Percentiles rank a stretch among this genome's conserved stretches.
Conservation (phyloP, 2,113 vertebrate species). For the Trichomycterus rosablanca region DNA sequence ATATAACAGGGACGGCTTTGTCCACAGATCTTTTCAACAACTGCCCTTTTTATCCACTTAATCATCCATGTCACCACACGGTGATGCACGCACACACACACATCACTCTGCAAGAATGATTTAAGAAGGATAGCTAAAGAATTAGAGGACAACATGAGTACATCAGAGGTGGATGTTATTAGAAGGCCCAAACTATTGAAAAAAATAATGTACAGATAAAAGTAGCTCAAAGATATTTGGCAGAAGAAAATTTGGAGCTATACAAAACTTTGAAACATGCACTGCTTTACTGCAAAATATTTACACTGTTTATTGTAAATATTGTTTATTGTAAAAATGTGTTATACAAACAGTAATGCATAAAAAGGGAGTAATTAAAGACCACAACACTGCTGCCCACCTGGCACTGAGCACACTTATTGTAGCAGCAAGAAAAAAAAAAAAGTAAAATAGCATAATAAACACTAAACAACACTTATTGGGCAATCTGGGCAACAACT, state of each 20-base stretch:
- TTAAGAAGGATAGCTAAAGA: conserved; percentile 31
- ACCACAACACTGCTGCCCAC: no score
- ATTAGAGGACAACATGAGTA: conserved; percentile 50
- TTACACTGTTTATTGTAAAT: no score
- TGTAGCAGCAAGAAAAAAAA: no score
- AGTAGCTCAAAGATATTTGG: not conserved
- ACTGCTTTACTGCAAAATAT: no score
- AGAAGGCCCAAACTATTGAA: conserved; percentile 50
- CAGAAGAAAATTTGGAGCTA: not conserved
- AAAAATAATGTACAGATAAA: conserved; percentile 21
- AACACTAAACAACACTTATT: no score
- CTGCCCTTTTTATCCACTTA: conserved; percentile 39
- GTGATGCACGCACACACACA: conserved; percentile 32
- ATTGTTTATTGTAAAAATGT: no score
- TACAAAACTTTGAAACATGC: conserved; percentile 12
- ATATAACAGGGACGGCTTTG: conserved; percentile 46
- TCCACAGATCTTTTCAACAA: conserved; percentile 37
- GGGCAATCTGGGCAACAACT: no score
- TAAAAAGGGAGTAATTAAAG: no score
- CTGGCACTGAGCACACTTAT: no score
- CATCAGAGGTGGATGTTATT: conserved; percentile 56
- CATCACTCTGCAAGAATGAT: conserved; percentile 58
- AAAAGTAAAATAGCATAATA: no score
- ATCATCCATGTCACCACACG: conserved; percentile 30
- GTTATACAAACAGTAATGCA: no score